These are phyloP conservation scores for Brachypalpus laphriformis DNA, from an alignment of 2,888 invertebrate genomes.

Conservation along the genomic window DNA sequence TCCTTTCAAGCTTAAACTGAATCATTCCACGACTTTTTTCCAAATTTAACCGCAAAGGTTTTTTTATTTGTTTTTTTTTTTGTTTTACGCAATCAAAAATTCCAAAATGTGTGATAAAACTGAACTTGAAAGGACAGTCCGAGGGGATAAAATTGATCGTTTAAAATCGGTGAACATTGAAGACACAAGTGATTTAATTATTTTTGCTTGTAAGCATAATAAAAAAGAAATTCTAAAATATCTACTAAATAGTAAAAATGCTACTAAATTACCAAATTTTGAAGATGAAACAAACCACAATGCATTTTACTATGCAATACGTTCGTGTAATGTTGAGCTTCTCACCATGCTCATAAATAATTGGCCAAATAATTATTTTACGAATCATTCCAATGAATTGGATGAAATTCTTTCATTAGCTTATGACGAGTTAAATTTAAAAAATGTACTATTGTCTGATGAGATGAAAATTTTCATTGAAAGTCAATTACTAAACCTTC, in stretches of 20 bases:
- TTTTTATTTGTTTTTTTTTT: too few species aligned
- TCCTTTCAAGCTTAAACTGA: too few species aligned
- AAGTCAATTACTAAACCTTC: slow-evolving; percentile 11
- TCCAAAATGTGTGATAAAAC: background rate
- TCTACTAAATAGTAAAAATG: background rate
- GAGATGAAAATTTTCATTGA: slow-evolving; percentile 64
- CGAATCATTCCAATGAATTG: slow-evolving; percentile 46
- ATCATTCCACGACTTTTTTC: too few species aligned
- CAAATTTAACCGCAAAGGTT: too few species aligned
- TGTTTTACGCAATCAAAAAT: too few species aligned
- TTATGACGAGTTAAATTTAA: slow-evolving; percentile 74
- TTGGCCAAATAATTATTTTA: slow-evolving; percentile 56
- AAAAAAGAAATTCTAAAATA: slow-evolving; percentile 20
- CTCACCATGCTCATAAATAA: slow-evolving; percentile 69
- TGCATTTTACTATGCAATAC: slow-evolving; percentile 76
- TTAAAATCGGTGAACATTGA: background rate
- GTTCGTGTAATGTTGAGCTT: slow-evolving; percentile 68
- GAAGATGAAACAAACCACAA: slow-evolving; percentile 64
- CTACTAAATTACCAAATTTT: slow-evolving; percentile 5
- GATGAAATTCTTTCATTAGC: slow-evolving; percentile 73
- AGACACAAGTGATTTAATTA: background rate
- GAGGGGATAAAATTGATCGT: background rate
- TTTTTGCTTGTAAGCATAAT: slow-evolving; percentile 20
- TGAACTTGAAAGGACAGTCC: slow-evolving; percentile 1
- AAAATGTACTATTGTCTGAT: slow-evolving; percentile 70